phyloP scores from a whole-genome alignment of 2,888 invertebrate species.

The Himalopsyche kuldschensis region DNA sequence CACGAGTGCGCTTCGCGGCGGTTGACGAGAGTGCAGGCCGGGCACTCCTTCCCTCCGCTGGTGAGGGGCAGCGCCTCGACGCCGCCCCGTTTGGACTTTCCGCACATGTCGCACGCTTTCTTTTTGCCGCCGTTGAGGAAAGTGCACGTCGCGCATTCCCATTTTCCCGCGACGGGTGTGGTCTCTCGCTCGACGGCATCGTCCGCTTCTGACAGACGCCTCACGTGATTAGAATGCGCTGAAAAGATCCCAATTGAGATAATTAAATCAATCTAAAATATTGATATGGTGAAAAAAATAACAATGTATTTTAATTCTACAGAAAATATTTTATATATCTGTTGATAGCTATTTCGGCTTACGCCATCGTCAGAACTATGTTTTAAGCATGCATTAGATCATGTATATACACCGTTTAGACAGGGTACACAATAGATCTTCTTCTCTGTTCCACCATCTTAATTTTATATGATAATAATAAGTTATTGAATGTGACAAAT shows the following conservation, averaged over 20 bases:
- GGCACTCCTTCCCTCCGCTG: constrained; percentile 75
- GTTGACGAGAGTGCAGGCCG: constrained; percentile 76
- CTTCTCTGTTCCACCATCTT: no score
- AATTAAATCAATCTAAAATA: no score
- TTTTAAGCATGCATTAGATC: no score
- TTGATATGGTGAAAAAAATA: no score
- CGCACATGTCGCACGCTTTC: constrained; percentile 76
- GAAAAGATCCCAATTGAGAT: not conserved
- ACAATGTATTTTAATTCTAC: no score
- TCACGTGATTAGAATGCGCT: not conserved
- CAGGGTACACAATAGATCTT: no score
- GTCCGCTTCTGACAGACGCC: not conserved
- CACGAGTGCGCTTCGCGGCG: constrained; percentile 65
- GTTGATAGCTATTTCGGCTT: no score
- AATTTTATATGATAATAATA: no score
- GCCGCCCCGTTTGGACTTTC: constrained; percentile 63
- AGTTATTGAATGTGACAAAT: no score
- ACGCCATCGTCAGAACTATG: no score
- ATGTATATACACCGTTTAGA: no score
- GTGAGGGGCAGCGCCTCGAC: constrained; percentile 66
- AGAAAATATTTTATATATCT: no score
- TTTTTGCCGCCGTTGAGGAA: constrained; percentile 61
- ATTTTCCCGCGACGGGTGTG: constrained; percentile 48
- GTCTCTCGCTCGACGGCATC: not conserved
- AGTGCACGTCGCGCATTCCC: constrained; percentile 75